Percentiles rank a stretch among this genome's conserved stretches.
Conservation (phyloP, 2,797 vertebrate species). For the Smutsia temminckii region DNA sequence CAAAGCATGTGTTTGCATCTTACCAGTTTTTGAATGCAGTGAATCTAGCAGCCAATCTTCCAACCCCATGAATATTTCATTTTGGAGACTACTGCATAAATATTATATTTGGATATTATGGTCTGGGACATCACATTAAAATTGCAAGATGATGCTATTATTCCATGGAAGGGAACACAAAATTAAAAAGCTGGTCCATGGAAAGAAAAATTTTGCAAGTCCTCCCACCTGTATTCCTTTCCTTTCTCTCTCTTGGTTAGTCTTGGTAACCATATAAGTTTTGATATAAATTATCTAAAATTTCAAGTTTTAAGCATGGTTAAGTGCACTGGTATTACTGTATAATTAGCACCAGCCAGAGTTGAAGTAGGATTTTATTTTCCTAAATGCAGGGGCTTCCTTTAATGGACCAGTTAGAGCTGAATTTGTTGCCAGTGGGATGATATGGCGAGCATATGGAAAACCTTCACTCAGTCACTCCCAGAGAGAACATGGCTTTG, state of each 20-base stretch:
- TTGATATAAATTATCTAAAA: slow-evolving; percentile 47
- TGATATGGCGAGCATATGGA: background rate
- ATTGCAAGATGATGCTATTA: slow-evolving; percentile 84
- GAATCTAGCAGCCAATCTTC: slow-evolving; percentile 82
- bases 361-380: slow-evolving; percentile 21
- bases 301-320: slow-evolving; percentile 30
- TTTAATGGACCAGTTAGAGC: background rate
- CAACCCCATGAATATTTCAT: slow-evolving; percentile 84
- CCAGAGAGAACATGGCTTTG: background rate
- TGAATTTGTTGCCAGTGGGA: background rate
- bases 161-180: slow-evolving; percentile 83
- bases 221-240: slow-evolving; percentile 11
- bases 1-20: slow-evolving; percentile 68
- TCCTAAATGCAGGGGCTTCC: background rate
- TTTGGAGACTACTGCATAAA: slow-evolving; percentile 84
- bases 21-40: slow-evolving; percentile 78
- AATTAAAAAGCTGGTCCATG: slow-evolving; percentile 78
- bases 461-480: background rate
- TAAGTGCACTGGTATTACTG: background rate
- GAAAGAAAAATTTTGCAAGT: slow-evolving; percentile 69
- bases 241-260: background rate
- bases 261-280: slow-evolving; percentile 14
- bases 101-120: slow-evolving; percentile 85
- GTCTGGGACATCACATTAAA: slow-evolving; percentile 84
- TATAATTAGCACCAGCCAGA: background rate